A percentile compares a stretch with the other conserved stretches of the same genome.
Evolutionary conservation across 2,797 vertebrate species (phyloP).

Genomic region (Propithecus perrieri): DNA sequence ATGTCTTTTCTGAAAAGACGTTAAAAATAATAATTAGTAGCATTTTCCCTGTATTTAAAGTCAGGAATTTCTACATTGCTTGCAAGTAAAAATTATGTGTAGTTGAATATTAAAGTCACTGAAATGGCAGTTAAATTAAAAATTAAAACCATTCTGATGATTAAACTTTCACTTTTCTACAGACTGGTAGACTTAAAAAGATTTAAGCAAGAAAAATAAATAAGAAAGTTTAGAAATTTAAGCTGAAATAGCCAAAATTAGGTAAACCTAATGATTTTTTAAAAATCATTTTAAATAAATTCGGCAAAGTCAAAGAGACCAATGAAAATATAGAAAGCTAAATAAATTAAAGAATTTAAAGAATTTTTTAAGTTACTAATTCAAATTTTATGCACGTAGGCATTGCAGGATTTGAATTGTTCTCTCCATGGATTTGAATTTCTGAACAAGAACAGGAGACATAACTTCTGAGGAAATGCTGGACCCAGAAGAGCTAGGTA

Average conservation of each 20-base stretch:
- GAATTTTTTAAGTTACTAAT: neutral
- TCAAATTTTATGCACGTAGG: neutral
- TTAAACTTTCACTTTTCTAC: neutral
- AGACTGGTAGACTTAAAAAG: neutral
- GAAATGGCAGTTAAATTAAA: slow-evolving; percentile 32
- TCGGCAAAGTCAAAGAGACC: neutral
- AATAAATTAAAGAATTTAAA: neutral
- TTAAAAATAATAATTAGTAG: neutral
- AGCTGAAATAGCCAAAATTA: neutral
- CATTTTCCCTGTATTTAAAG: neutral
- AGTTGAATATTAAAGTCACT: neutral
- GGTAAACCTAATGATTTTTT: neutral
- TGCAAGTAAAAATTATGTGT: slow-evolving; percentile 13
- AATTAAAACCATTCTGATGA: neutral
- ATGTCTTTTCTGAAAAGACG: neutral
- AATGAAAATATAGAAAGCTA: neutral
- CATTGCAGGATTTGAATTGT: neutral
- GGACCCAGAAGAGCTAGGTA: neutral
- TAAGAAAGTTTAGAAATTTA: neutral
- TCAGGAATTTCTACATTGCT: neutral
- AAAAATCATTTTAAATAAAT: neutral
- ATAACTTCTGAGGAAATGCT: neutral
- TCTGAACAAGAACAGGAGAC: neutral
- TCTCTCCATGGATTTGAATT: neutral
- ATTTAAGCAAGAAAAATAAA: neutral